A percentile compares a stretch with the other conserved stretches of the same genome.
Evolutionary conservation across 2,888 invertebrate genomes (phyloP).

Genomic region (Adelognathus sp.): DNA sequence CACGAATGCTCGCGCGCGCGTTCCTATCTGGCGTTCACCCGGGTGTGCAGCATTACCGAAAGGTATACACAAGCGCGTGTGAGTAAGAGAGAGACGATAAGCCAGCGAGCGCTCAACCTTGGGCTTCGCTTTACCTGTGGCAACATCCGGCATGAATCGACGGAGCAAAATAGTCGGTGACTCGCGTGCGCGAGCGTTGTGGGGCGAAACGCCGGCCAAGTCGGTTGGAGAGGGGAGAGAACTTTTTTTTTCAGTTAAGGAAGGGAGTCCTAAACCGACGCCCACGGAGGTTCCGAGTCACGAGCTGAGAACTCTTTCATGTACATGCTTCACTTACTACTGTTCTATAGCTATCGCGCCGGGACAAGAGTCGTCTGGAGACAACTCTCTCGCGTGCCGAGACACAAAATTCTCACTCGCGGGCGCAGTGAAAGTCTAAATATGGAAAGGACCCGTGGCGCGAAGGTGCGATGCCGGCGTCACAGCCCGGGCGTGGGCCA

Average conservation of each 20-base stretch:
- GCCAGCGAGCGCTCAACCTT: slow-evolving; percentile 55
- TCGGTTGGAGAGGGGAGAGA: slow-evolving; percentile 15
- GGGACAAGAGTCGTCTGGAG: background rate
- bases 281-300: background rate
- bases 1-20: slow-evolving; percentile 41
- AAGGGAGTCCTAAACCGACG: slow-evolving; percentile 13
- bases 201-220: slow-evolving; percentile 25
- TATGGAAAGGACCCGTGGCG: slow-evolving; percentile 47
- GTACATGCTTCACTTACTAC: background rate
- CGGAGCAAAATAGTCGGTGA: slow-evolving; percentile 72
- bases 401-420: slow-evolving; percentile 33
- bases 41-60: slow-evolving; percentile 41
- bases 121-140: slow-evolving; percentile 69
- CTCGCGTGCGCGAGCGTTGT: slow-evolving; percentile 52
- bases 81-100: slow-evolving; percentile 35
- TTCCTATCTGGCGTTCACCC: slow-evolving; percentile 63
- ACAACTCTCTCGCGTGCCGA: background rate
- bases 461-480: slow-evolving; percentile 18
- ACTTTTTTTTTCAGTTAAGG: background rate
- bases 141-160: slow-evolving; percentile 81
- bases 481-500: slow-evolving; percentile 24
- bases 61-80: slow-evolving; percentile 20
- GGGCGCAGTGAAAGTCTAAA: slow-evolving; percentile 47
- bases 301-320: background rate
- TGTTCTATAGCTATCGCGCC: background rate